A percentile compares a stretch with the other conserved stretches of the same genome.
Evolutionary conservation across 2,113 vertebrate species (phyloP).

Genomic region (Piaya cayana): DNA sequence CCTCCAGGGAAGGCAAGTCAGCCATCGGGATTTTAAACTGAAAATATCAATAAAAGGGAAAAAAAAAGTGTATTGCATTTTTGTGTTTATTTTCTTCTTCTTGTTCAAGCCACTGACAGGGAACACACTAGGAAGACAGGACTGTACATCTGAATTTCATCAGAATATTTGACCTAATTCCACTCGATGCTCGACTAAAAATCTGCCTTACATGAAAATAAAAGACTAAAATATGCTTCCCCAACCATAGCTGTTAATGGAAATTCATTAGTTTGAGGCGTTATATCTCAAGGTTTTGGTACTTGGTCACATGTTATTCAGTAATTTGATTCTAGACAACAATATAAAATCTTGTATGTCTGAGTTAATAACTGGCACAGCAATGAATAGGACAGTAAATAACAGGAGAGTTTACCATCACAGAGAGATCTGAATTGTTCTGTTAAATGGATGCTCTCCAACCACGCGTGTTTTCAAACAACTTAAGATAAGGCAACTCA

Average conservation of each 20-base stretch:
- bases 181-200: neutral
- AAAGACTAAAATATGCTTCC: neutral
- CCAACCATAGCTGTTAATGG: neutral
- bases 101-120: neutral
- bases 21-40: neutral
- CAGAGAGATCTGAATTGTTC: neutral
- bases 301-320: neutral
- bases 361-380: neutral
- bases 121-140: neutral
- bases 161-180: neutral
- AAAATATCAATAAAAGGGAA: neutral
- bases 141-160: neutral
- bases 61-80: neutral
- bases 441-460: neutral
- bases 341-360: neutral
- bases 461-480: neutral
- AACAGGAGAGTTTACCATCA: neutral
- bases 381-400: neutral
- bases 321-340: neutral
- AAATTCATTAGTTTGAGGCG: neutral
- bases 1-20: too few relatives aligned
- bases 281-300: neutral
- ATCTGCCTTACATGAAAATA: neutral
- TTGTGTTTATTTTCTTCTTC: neutral
- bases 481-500: neutral